These are phyloP conservation scores for Drosophila setosimentum DNA, from an alignment of 2,888 invertebrate species.

Conservation along the genomic window DNA sequence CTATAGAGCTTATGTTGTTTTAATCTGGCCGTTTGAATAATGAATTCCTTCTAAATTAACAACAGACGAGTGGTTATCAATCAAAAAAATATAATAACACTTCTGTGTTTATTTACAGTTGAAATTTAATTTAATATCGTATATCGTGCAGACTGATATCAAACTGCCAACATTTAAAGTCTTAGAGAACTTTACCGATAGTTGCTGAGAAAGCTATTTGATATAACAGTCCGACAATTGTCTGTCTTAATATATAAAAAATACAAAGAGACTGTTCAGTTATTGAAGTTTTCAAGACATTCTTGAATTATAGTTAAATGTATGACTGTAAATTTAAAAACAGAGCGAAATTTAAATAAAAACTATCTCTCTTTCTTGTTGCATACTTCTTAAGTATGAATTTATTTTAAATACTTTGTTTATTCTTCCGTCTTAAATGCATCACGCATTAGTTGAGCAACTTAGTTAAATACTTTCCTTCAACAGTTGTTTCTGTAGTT, in stretches of 20 bases:
- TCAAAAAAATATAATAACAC: neutral
- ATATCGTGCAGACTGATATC: neutral
- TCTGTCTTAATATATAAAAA: too few relatives aligned
- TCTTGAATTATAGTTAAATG: neutral
- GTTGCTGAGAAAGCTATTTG: neutral
- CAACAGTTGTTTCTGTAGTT: constrained; percentile 25
- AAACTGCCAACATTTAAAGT: neutral
- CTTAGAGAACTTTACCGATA: neutral
- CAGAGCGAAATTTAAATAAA: neutral
- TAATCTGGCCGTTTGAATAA: neutral
- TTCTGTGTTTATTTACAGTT: neutral
- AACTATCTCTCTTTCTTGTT: neutral
- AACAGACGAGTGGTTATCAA: neutral
- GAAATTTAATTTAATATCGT: neutral
- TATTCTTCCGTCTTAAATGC: neutral
- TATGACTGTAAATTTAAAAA: neutral
- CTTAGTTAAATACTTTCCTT: neutral
- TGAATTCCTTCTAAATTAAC: neutral
- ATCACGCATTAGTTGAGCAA: neutral
- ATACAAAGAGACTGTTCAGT: too few relatives aligned
- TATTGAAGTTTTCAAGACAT: neutral
- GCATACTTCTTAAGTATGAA: neutral
- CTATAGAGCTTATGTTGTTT: neutral
- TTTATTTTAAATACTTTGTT: neutral
- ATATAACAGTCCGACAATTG: neutral